phyloP scores from a whole-genome alignment of 2,888 invertebrate genomes.

The Julus scandinavius region DNA sequence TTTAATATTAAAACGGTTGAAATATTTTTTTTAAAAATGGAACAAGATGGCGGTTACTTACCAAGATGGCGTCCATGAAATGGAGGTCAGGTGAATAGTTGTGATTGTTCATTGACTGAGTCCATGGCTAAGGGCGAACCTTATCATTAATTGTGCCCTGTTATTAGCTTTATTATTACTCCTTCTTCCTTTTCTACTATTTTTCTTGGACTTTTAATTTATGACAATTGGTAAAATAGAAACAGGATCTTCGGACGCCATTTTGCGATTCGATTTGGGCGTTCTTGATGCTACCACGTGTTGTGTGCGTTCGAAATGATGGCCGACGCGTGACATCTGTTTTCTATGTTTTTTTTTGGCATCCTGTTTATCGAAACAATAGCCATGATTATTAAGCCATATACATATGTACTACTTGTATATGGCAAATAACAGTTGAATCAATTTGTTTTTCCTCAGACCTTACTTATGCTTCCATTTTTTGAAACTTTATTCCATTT shows the following conservation, averaged over 20 bases:
- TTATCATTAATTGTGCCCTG: background rate
- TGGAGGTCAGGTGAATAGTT: background rate
- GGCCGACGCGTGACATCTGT: background rate
- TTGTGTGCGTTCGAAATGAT: no score
- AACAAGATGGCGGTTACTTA: background rate
- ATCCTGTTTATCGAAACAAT: background rate
- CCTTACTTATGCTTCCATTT: no score
- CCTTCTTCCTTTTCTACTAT: background rate
- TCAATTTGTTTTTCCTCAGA: no score
- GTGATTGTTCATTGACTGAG: background rate
- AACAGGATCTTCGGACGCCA: slow-evolving; percentile 20
- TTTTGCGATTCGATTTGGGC: slow-evolving; percentile 28
- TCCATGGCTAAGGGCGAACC: background rate
- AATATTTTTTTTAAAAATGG: background rate
- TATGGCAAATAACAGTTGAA: no score
- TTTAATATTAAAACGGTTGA: background rate
- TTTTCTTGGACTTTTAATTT: background rate
- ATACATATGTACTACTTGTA: no score
- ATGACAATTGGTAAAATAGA: background rate
- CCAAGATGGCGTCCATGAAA: background rate
- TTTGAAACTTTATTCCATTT: no score
- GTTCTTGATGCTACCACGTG: background rate
- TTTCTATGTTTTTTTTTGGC: background rate
- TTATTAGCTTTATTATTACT: background rate
- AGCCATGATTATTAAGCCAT: no score